Conservation (phyloP, 1,140 invertebrate species). For the Lordiphosa mommai region DNA sequence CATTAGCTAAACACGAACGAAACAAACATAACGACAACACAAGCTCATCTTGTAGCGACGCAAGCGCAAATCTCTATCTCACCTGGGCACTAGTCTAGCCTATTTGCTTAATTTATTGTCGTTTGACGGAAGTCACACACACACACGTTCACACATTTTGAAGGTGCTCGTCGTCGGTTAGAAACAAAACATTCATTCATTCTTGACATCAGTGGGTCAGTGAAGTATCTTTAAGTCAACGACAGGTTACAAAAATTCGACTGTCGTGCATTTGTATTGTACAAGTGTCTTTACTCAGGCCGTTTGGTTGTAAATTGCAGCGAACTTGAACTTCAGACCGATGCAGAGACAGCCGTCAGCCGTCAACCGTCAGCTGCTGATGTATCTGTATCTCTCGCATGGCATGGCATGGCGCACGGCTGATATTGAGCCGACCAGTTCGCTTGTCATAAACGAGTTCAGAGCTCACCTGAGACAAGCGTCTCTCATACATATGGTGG, state of each 20-base stretch:
- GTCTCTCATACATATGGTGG: slow-evolving; percentile 48
- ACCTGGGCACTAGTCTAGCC: slow-evolving; percentile 12
- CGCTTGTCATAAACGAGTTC: slow-evolving; percentile 55
- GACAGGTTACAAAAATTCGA: slow-evolving; percentile 21
- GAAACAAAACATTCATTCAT: slow-evolving; percentile 63
- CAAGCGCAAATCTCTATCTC: slow-evolving; percentile 21
- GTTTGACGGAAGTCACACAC: slow-evolving; percentile 67
- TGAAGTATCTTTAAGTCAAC: slow-evolving; percentile 14
- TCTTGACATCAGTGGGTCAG: slow-evolving; percentile 74
- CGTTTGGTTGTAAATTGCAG: slow-evolving; percentile 41
- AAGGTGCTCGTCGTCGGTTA: slow-evolving; percentile 38
- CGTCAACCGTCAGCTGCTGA: slow-evolving; percentile 25
- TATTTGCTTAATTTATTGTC: slow-evolving; percentile 72
- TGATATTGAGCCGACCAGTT: slow-evolving; percentile 21
- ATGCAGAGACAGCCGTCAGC: slow-evolving; percentile 44
- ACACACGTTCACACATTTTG: slow-evolving; percentile 20
- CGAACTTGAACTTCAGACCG: slow-evolving; percentile 74
- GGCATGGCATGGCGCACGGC: slow-evolving; percentile 1
- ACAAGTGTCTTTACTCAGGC: slow-evolving; percentile 6
- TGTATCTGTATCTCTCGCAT: slow-evolving; percentile 21
- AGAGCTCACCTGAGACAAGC: slow-evolving; percentile 58
- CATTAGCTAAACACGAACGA: slow-evolving; percentile 49
- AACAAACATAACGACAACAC: not conserved
- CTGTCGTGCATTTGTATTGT: slow-evolving; percentile 31
- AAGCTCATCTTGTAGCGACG: slow-evolving; percentile 25